Conservation (phyloP, 2,888 invertebrate genomes). For the Aphodius granarius region DNA sequence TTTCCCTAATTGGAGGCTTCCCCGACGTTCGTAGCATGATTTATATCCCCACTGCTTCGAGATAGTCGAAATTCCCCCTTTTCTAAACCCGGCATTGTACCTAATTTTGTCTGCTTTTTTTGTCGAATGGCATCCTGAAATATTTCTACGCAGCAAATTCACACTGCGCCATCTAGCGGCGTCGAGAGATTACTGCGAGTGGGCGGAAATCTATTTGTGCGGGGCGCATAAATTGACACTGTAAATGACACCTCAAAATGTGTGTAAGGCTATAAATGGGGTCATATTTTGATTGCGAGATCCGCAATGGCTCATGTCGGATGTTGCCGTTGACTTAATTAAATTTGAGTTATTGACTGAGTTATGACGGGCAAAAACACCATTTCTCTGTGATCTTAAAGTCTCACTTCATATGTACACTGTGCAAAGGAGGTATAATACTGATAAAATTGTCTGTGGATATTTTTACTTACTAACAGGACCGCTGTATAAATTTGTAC, state of each 20-base stretch:
- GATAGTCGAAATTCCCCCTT: neutral
- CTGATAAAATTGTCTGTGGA: neutral
- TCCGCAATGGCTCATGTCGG: neutral
- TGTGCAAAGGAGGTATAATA: neutral
- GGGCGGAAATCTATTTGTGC: neutral
- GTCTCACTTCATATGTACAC: neutral
- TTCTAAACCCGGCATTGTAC: neutral
- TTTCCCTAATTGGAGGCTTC: neutral
- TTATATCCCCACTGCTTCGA: neutral
- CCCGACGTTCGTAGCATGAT: neutral
- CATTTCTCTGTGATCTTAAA: neutral
- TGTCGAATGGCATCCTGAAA: neutral
- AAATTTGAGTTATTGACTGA: neutral
- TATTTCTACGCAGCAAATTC: neutral
- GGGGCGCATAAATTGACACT: neutral
- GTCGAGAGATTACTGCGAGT: neutral
- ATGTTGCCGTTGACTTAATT: neutral
- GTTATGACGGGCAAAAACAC: neutral
- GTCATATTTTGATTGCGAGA: neutral
- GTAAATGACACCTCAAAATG: neutral
- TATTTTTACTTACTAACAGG: no score
- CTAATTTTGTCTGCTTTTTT: neutral
- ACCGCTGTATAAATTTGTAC: neutral
- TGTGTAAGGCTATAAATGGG: neutral
- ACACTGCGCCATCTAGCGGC: neutral